Conservation (phyloP, 2,797 vertebrate genomes). For the Menidia menidia region DNA sequence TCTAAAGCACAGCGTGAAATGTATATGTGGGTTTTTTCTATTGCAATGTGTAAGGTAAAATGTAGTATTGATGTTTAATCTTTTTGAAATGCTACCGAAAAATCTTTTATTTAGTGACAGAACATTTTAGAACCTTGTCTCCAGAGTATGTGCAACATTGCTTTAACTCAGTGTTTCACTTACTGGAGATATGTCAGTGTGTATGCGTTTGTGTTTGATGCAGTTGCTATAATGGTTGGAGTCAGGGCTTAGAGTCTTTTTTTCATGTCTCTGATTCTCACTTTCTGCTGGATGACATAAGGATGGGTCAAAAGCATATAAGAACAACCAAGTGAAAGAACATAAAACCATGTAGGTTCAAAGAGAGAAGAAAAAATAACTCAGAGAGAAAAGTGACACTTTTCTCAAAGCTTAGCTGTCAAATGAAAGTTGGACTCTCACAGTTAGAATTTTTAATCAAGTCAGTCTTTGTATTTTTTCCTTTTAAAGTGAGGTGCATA, state of each 20-base stretch:
- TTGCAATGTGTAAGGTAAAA: background rate
- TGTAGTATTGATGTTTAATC: background rate
- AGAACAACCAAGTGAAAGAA: constrained; percentile 1
- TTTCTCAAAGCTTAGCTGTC: constrained; percentile 33
- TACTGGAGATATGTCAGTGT: background rate
- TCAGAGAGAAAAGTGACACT: constrained; percentile 7
- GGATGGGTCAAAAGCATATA: constrained; percentile 16
- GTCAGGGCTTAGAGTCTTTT: constrained; percentile 2
- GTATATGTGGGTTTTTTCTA: background rate
- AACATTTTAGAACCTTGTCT: background rate
- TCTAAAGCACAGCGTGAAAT: constrained; percentile 3
- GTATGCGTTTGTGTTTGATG: background rate
- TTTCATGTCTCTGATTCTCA: constrained; percentile 35
- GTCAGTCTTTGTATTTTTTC: constrained; percentile 8
- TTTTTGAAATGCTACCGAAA: background rate
- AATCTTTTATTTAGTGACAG: background rate
- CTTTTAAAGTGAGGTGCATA: constrained; percentile 20
- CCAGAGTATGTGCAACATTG: background rate
- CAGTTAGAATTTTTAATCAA: constrained; percentile 44
- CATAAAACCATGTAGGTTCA: constrained; percentile 2
- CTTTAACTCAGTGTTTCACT: background rate
- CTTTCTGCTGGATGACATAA: constrained; percentile 4
- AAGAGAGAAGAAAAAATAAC: background rate
- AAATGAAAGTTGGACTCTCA: constrained; percentile 41
- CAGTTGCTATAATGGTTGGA: background rate